Base-by-base conservation (phyloP, 1,140 invertebrate species). In the Cotesia vestalis region DNA sequence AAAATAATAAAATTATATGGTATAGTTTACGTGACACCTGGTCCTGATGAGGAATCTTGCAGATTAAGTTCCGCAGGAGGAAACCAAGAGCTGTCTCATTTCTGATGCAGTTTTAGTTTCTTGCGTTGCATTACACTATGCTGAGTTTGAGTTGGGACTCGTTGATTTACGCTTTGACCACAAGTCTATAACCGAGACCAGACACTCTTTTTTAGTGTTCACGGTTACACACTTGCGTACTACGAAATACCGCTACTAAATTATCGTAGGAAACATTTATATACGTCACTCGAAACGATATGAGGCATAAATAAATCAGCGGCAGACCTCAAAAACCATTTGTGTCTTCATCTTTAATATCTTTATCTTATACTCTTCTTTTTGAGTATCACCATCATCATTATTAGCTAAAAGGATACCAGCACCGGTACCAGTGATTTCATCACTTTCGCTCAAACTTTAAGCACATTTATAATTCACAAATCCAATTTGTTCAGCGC, bases 281-380 rank as follows among this genome's bases (percentile, higher is more conserved):
- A 67, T 27, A 11, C 66, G 66, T 67, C 66, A 67, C 46, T 67
- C 66, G 66, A 67, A 55, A 53, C 66, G 66, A 67, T 67, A 67
- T 67, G 66, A 67, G 66, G 27, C 66, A 55, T 67, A 67, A 67
- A 67, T 67, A 67, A 67, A 55, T 67, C 66, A 40, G 40, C 66
- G 66, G 66, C 66, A 55, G 53, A 67, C 66, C 66, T 67, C 66
- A 67, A 67, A 51, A 34, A 20, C 66, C 52, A 55, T 67, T 67
- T 67, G 34, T 20, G 52, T 51, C 27, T 55, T 34, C 20, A 59
- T 59, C 57, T 27, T 55, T 66, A 55, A 46, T 67, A 55, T 55
- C 66, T 53, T 67, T 67, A 51, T 51, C 14, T 67, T 52, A 27
- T 34, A 34, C 20, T 61, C 60, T 27, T 34, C 20, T 61, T 34